phyloP scores from a whole-genome alignment of 2,113 vertebrate species.

The Probosciger aterrimus region DNA sequence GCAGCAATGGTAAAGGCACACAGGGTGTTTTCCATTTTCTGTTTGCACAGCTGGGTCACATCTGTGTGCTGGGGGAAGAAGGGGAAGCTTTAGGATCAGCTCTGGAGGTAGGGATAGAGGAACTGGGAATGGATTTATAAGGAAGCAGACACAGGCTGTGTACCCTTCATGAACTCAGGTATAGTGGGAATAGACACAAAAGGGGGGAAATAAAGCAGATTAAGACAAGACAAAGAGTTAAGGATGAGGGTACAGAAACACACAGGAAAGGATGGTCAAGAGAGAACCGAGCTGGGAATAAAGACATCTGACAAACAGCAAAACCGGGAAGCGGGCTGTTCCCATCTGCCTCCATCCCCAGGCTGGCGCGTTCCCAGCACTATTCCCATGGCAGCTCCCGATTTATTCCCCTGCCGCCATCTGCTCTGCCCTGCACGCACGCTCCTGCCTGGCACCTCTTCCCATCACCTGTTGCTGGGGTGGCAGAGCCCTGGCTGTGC shows the following conservation, averaged over 20 bases:
- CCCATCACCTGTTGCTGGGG: slow-evolving; percentile 67
- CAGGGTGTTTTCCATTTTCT: neutral
- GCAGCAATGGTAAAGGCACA: neutral
- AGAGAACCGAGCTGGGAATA: neutral
- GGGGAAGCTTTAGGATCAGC: neutral
- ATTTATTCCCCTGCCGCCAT: slow-evolving; percentile 65
- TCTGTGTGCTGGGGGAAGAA: neutral
- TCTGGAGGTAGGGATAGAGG: neutral
- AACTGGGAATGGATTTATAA: neutral
- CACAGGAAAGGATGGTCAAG: neutral
- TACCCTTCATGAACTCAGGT: neutral
- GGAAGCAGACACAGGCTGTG: neutral
- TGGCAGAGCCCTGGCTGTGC: slow-evolving; percentile 40
- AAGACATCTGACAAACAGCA: neutral
- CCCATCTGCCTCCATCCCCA: neutral
- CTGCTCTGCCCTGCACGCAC: slow-evolving; percentile 53
- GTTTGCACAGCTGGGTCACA: neutral
- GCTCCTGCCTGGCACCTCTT: slow-evolving; percentile 16
- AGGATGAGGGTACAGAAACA: neutral
- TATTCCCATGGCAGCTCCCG: slow-evolving; percentile 59
- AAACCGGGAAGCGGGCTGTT: neutral
- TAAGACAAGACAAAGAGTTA: neutral
- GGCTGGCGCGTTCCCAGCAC: slow-evolving; percentile 45
- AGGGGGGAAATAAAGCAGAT: neutral
- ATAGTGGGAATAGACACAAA: neutral